Base-by-base conservation (phyloP, 2,888 invertebrate genomes). In the Cacoxenus indagator region DNA sequence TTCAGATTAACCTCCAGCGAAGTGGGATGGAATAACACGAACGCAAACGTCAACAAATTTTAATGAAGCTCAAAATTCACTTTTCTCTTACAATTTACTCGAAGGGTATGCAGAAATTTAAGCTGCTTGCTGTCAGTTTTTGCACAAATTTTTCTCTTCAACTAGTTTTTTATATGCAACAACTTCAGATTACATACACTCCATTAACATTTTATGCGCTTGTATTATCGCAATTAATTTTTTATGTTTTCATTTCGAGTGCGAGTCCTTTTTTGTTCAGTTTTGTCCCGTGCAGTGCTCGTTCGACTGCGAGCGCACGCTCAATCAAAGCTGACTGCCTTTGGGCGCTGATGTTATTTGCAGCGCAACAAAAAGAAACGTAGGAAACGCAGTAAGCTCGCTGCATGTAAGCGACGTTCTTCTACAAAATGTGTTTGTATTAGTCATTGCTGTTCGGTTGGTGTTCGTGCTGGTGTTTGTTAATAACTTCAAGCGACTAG, bases 161-260 rank as follows among this genome's bases (percentile, higher is more conserved):
- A 37, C 5, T 11, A 37, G 37, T 8, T n/a, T n/a, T n/a, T n/a
- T n/a, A n/a, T n/a, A 14, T 62, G 37, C 29, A 26, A 29, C n/a
- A 68, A 70, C 46, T 76, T 85, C 81, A 79, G 83, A 83, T 86
- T 85, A 83, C 84, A 84, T 83, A 78, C 84, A 80, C 84, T 85
- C 85, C 85, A 84, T 85, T 86, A 85, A 85, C 84, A 86, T 85
- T 85, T 86, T 85, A 85, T 83, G 86, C 82, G 77, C 85, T 85
- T 85, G 85, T 85, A 85, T 86, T 86, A 85, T 84, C 85, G 85
- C 85, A 85, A 86, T 85, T 85, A 85, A 86, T 85, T 85, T 84
- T 85, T 86, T 86, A 85, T 84, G 84, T 84, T 85, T 85, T 84
- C 85, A 85, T 85, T 85, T 85, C 78, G 77, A 82, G 55, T 1